A percentile compares a stretch with the other conserved stretches of the same genome.
Conservation (phyloP, 2,888 invertebrate genomes). For the Podabrus alpinus region DNA sequence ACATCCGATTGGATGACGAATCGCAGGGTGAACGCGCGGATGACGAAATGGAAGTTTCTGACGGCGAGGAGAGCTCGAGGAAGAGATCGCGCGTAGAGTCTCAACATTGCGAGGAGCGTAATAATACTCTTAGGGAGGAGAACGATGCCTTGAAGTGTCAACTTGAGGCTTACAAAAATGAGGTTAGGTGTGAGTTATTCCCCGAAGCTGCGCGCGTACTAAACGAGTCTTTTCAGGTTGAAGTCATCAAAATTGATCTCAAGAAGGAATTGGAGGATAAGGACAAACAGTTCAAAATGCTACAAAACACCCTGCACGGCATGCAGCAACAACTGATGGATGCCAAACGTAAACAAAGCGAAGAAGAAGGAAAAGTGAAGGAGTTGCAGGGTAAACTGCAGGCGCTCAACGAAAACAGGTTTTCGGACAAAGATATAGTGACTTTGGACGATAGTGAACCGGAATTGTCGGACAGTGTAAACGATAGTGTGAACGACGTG, state of each 20-base stretch:
- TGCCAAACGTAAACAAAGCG: slow-evolving; percentile 59
- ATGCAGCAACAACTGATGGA: slow-evolving; percentile 67
- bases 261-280: slow-evolving; percentile 80
- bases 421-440: slow-evolving; percentile 55
- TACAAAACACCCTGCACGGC: slow-evolving; percentile 67
- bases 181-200: slow-evolving; percentile 54
- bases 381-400: slow-evolving; percentile 54
- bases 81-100: slow-evolving; percentile 43
- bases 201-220: too few species aligned
- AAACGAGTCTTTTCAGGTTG: slow-evolving; percentile 58
- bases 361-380: slow-evolving; percentile 60
- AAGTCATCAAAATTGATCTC: slow-evolving; percentile 80
- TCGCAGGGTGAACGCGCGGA: slow-evolving; percentile 67
- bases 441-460: slow-evolving; percentile 56
- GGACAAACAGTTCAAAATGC: slow-evolving; percentile 79
- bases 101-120: slow-evolving; percentile 39
- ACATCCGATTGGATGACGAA: slow-evolving; percentile 67
- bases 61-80: slow-evolving; percentile 65
- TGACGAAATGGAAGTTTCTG: slow-evolving; percentile 88
- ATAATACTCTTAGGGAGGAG: slow-evolving; percentile 67
- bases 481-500: slow-evolving; percentile 49
- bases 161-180: slow-evolving; percentile 92
- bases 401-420: slow-evolving; percentile 25
- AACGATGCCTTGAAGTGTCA: slow-evolving; percentile 90
- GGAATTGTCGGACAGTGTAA: slow-evolving; percentile 45